Evolutionary conservation across 2,797 vertebrate species (phyloP).

Genomic region (Acanthiza pusilla): DNA sequence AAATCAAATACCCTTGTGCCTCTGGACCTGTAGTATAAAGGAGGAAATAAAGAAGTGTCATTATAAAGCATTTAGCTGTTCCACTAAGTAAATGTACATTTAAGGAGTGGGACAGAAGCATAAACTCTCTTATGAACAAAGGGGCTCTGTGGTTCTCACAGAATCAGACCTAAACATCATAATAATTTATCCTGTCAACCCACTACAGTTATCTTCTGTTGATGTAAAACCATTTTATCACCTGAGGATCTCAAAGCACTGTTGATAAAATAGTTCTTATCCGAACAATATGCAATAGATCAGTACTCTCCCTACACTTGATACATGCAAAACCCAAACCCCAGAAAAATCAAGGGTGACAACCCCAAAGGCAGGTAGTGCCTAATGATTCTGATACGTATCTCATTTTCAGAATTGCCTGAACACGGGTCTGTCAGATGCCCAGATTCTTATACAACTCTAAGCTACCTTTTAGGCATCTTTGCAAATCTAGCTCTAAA

Average conservation of each 20-base stretch:
- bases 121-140: background rate
- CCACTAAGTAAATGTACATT: background rate
- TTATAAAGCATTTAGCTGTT: background rate
- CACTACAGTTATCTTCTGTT: background rate
- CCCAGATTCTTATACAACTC: background rate
- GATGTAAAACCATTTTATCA: background rate
- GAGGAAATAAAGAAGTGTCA: background rate
- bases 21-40: constrained; percentile 15
- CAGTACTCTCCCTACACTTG: background rate
- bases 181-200: background rate
- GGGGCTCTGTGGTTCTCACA: background rate
- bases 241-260: background rate
- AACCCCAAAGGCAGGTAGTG: background rate
- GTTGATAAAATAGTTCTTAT: background rate
- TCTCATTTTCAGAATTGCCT: background rate
- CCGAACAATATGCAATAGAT: background rate
- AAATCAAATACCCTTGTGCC: background rate
- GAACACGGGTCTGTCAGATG: background rate
- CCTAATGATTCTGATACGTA: background rate
- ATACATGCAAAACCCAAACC: background rate
- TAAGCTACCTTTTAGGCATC: background rate
- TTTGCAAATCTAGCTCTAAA: background rate
- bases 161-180: background rate
- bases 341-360: background rate
- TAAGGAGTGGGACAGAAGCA: background rate